These are phyloP conservation scores for Caenorhabditis macrosperma DNA, from an alignment of 2,888 invertebrate species.

Conservation along the genomic window DNA sequence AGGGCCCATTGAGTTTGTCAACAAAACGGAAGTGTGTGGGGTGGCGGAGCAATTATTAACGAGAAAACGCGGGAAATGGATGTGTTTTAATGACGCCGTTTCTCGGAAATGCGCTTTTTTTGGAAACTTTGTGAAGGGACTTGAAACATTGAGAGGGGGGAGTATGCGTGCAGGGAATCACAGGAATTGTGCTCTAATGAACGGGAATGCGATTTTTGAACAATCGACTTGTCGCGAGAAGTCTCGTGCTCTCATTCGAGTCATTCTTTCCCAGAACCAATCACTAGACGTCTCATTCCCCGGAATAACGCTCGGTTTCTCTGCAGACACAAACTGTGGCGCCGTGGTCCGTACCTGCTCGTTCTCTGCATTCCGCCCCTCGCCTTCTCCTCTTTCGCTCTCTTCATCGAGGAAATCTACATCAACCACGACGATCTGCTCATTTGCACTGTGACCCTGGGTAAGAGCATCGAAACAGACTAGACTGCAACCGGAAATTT, in stretches of 20 bases:
- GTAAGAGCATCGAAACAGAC: slow-evolving; percentile 32
- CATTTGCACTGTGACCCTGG: slow-evolving; percentile 59
- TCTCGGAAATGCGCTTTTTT: neutral
- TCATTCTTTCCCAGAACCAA: too few relatives aligned
- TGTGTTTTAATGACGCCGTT: slow-evolving; percentile 21
- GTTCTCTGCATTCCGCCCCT: slow-evolving; percentile 52
- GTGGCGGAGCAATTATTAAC: slow-evolving; percentile 9
- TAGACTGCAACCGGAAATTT: slow-evolving; percentile 11
- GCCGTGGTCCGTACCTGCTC: slow-evolving; percentile 53
- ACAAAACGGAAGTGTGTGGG: slow-evolving; percentile 14
- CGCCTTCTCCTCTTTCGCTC: slow-evolving; percentile 46
- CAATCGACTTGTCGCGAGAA: too few relatives aligned
- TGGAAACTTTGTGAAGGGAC: neutral
- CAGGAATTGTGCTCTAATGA: too few relatives aligned
- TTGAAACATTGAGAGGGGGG: too few relatives aligned
- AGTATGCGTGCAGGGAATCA: neutral
- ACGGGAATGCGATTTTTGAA: too few relatives aligned
- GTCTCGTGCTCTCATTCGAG: too few relatives aligned
- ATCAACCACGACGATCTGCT: slow-evolving; percentile 60
- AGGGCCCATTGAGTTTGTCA: slow-evolving; percentile 18
- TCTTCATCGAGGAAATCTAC: slow-evolving; percentile 59
- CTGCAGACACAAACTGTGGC: slow-evolving; percentile 58
- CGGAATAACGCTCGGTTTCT: too few relatives aligned
- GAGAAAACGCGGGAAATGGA: slow-evolving; percentile 3
- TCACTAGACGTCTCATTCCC: too few relatives aligned